Percentiles rank a stretch among this genome's conserved stretches.
phyloP scores from a whole-genome alignment of 2,113 vertebrate species.

The Alligator mississippiensis region DNA sequence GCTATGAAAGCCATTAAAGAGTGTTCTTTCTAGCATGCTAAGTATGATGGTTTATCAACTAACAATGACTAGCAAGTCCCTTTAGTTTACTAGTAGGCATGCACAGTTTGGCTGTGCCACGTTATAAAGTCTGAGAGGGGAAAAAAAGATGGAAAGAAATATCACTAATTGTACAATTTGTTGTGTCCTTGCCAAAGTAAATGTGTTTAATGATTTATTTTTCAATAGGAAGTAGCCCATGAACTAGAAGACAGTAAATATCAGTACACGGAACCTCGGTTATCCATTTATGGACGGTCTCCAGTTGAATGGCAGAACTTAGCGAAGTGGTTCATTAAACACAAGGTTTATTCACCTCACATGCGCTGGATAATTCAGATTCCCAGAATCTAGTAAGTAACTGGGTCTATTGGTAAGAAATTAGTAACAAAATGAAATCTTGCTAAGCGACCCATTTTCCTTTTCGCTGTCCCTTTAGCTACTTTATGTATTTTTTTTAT shows the following conservation, averaged over 20 bases:
- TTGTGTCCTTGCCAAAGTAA: slow-evolving; percentile 43
- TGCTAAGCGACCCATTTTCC: background rate
- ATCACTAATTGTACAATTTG: slow-evolving; percentile 10
- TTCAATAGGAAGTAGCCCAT: slow-evolving; percentile 89
- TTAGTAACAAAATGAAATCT: slow-evolving; percentile 8
- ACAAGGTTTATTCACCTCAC: slow-evolving; percentile 94
- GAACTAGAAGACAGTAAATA: slow-evolving; percentile 97
- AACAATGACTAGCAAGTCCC: background rate
- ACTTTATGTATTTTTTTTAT: background rate
- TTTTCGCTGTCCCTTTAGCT: slow-evolving; percentile 13
- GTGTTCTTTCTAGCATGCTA: background rate
- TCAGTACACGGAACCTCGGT: slow-evolving; percentile 93
- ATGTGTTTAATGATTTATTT: slow-evolving; percentile 41
- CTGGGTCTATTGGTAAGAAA: slow-evolving; percentile 22
- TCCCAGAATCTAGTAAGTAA: slow-evolving; percentile 96
- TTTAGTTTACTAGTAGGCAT: background rate
- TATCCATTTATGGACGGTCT: slow-evolving; percentile 95
- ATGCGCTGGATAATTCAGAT: slow-evolving; percentile 98
- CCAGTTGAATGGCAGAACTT: slow-evolving; percentile 88
- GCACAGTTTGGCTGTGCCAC: background rate
- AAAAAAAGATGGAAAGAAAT: slow-evolving; percentile 7
- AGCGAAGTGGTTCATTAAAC: slow-evolving; percentile 94
- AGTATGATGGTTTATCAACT: background rate
- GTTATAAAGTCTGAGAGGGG: background rate
- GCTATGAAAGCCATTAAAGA: background rate